Evolutionary conservation across 1,140 invertebrate genomes (phyloP), one percentile per base, ranked within the genome.

Genomic region (Thaumetopoea pityocampa): DNA sequence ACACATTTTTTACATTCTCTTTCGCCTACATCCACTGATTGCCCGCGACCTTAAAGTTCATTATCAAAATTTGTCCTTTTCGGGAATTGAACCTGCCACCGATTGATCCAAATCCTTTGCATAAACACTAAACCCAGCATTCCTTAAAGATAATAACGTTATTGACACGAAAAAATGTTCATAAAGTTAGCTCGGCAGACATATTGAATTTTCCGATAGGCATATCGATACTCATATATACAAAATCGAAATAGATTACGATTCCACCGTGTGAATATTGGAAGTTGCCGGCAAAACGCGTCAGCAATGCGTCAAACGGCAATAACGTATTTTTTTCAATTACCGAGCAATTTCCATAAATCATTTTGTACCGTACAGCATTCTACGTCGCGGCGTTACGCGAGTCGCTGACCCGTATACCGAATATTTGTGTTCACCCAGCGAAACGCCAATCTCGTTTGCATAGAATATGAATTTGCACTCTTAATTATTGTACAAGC

Each of bases 261-360:
- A 32, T 51, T 36, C 14, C 16, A 48, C 44, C 29, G 26, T 48
- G 35, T 12, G 29, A 47, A 47, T 35, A 50, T 50, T 59, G 12
- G 36, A 12, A 10, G 15, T 18, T 5, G 9, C 42, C 9, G 15
- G 30, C 37, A 44, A 18, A 51, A 37, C 50, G 41, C 43, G 20
- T 34, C 44, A 46, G 58, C 51, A 49, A 74, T 68, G 57, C 65
- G 61, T 74, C 70, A 71, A 69, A 64, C 46, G 48, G 57, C 63
- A 67, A 71, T 76, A 72, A 71, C 59, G 70, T 70, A 66, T 72
- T 76, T 76, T 74, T 71, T 76, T 64, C 71, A 76, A 71, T 76
- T 76, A 71, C 63, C 22, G 35, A 59, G 61, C 70, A 74, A 71
- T 71, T 70, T 62, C 59, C 55, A 69, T 71, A 64, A 71, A 71